These are phyloP conservation scores for Pogonognathellus flavescens DNA, from an alignment of 1,140 invertebrate species.

Conservation along the genomic window DNA sequence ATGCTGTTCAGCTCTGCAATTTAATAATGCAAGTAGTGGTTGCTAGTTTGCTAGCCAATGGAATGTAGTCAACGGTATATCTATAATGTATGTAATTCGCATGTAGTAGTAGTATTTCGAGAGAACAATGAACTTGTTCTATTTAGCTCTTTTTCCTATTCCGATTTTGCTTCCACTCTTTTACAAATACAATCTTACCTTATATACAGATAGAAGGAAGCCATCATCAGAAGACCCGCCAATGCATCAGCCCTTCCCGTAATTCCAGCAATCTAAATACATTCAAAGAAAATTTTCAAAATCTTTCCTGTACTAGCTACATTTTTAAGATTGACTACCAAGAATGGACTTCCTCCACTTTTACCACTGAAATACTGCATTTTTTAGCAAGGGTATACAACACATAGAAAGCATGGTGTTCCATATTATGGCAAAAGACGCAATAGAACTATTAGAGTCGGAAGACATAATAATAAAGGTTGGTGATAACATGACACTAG, in stretches of 20 bases:
- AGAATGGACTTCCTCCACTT: conserved; percentile 11
- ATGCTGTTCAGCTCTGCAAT: too few species aligned
- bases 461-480: background rate
- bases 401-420: background rate
- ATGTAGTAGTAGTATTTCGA: background rate
- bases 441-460: background rate
- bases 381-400: background rate
- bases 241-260: conserved; percentile 88
- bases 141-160: background rate
- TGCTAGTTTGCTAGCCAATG: too few species aligned
- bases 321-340: background rate
- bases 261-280: conserved; percentile 80
- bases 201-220: conserved; percentile 84
- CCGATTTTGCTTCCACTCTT: background rate
- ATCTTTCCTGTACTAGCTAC: background rate
- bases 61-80: too few species aligned
- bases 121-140: conserved; percentile 35
- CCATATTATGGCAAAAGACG: background rate
- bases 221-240: conserved; percentile 85
- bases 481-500: background rate
- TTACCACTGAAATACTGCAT: background rate
- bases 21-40: too few species aligned
- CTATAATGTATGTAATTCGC: too few species aligned
- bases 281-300: background rate
- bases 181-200: conserved; percentile 75